Base-by-base conservation (phyloP, 2,797 vertebrate species). In the Dryobates pubescens region DNA sequence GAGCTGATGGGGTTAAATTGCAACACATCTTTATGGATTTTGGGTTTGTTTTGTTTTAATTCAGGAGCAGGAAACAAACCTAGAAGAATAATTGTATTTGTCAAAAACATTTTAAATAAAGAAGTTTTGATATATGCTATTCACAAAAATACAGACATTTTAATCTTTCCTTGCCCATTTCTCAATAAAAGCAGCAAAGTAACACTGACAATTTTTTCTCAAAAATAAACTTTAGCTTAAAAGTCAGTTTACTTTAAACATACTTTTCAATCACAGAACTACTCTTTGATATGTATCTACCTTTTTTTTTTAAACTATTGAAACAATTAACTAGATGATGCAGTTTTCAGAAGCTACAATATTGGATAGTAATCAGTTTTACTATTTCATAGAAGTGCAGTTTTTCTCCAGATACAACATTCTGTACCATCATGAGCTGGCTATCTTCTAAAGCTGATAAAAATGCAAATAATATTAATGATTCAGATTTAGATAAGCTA, bases 391-490 rank as follows among this genome's bases (percentile, higher is more conserved):
- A 90, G 24, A 15, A 93, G 20, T 83, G 27, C 14, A 85, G 27
- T 86, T 45, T 73, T 78, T 20, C 36, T 88, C 29, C 51, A 64
- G 36, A 68, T 47, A 75, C 16, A 82, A 29, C 10, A 38, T 72
- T 67, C 30, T 67, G 63, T 68, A 85, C 32, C 47, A 76, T 47
- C 41, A 80, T 67, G 89, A 89, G 38, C 51, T 87, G 32, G 29
- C 73, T 89, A 89, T 56, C 24, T 88, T 65, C 73, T 92, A 71
- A 91, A 89, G 49, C 12, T 92, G 54, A 89, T 68, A 83, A 92
- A 94, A 95, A 24, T 5, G 20, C 51, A 84, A 72, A 91, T 63
- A 84, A 67, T 80, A 19, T 49, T 81, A 91, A 89, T 79, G 54
- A 91, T 81, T 45, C 49, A 72, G 49, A 67, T 80, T 88, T 76